Conservation (phyloP, 1,140 invertebrate species). For the Phocides pigmalion region DNA sequence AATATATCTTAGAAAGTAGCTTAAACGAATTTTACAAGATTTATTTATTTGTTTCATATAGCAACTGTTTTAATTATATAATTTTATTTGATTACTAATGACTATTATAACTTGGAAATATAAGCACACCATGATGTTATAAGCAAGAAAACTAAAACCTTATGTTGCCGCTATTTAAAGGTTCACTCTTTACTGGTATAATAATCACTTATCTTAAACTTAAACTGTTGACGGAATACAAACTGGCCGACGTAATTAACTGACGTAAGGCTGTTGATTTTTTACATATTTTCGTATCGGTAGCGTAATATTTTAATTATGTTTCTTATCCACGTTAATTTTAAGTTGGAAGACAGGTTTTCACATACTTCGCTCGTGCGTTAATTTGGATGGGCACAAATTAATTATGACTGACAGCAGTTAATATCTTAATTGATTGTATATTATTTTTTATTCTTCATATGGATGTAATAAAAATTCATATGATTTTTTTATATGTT, state of each 20-base stretch:
- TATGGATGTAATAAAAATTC: neutral
- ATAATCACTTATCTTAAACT: conserved; percentile 22
- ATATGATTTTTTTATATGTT: neutral
- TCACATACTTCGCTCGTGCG: neutral
- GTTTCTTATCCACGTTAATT: conserved; percentile 4
- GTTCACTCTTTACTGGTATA: conserved; percentile 9
- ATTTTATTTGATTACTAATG: no score
- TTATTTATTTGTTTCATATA: no score
- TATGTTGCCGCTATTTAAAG: neutral
- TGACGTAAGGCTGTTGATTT: conserved; percentile 28
- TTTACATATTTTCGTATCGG: conserved; percentile 22
- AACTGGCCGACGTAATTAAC: conserved; percentile 43
- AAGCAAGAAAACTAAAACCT: neutral
- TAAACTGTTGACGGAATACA: conserved; percentile 38
- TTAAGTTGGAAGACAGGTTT: conserved; percentile 10
- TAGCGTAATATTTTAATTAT: conserved; percentile 32
- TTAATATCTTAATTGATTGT: neutral
- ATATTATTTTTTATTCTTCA: neutral
- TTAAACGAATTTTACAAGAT: no score
- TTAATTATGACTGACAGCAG: conserved; percentile 8
- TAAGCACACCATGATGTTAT: no score
- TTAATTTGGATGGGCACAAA: conserved; percentile 7
- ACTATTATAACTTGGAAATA: no score
- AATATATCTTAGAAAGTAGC: no score
- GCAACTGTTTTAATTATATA: no score